phyloP scores from a whole-genome alignment of 2,797 vertebrate genomes.

The Aselliscus stoliczkanus region DNA sequence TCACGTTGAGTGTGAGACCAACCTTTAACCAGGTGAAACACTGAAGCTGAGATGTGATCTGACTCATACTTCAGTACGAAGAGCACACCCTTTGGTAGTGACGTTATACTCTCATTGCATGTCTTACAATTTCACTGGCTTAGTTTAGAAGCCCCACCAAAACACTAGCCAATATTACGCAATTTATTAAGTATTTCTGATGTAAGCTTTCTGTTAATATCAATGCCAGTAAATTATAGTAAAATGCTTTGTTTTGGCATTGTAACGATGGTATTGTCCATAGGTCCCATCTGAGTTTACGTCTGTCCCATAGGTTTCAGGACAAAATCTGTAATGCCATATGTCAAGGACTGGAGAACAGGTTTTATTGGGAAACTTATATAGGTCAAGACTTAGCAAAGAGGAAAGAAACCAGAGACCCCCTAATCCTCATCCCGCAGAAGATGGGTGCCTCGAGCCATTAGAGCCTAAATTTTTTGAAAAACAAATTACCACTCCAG shows the following conservation, averaged over 20 bases:
- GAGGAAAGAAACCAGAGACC: not conserved
- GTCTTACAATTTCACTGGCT: not conserved
- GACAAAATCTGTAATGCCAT: not conserved
- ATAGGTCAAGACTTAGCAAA: not conserved
- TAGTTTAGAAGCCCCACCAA: not conserved
- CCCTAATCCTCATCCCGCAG: not conserved
- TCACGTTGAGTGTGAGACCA: not conserved
- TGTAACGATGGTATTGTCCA: not conserved
- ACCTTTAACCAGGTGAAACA: not conserved
- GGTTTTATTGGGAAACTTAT: not conserved
- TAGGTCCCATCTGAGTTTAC: not conserved
- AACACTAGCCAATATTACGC: not conserved
- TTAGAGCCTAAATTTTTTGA: not conserved
- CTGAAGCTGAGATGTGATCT: not conserved
- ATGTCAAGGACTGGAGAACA: not conserved
- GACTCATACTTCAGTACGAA: not conserved
- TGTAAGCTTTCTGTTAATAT: not conserved
- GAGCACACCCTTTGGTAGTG: not conserved
- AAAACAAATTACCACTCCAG: not conserved
- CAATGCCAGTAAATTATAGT: not conserved
- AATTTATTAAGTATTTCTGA: not conserved
- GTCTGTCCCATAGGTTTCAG: not conserved
- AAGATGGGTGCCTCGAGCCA: too few relatives aligned
- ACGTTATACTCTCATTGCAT: not conserved
- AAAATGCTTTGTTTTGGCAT: not conserved